Evolutionary conservation across 2,797 vertebrate species (phyloP).

Genomic region (Danio aesculapii): DNA sequence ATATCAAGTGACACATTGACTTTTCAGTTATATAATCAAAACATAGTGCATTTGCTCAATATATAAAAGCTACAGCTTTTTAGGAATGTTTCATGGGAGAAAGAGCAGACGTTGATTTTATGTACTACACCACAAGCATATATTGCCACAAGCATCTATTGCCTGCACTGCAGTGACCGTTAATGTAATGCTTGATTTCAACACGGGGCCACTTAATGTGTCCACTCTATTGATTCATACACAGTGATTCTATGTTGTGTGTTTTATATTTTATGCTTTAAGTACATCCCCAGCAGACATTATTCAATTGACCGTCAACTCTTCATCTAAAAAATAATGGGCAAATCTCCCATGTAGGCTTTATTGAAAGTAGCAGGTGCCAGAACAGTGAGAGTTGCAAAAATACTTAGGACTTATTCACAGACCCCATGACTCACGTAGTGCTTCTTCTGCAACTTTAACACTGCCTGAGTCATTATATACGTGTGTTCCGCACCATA

Average conservation of each 20-base stretch:
- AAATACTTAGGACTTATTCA: conserved; percentile 31
- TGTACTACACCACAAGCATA: conserved; percentile 20
- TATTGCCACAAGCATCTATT: background rate
- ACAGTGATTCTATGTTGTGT: background rate
- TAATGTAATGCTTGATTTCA: conserved; percentile 46
- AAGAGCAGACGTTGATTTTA: conserved; percentile 9
- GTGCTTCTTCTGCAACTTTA: conserved; percentile 21
- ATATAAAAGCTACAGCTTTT: no score
- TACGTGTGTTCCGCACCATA: conserved; percentile 12
- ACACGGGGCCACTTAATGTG: conserved; percentile 26
- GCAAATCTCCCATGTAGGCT: background rate
- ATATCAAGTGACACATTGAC: no score
- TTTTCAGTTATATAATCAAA: no score
- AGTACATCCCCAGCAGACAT: conserved; percentile 9
- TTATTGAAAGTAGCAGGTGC: background rate
- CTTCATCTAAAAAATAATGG: background rate
- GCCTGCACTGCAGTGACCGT: background rate
- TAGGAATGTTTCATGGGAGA: no score
- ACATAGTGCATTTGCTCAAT: no score
- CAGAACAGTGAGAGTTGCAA: background rate
- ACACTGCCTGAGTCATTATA: conserved; percentile 28
- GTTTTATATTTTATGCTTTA: background rate
- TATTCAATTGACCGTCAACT: background rate
- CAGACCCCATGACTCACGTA: conserved; percentile 37
- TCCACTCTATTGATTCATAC: background rate